These are phyloP conservation scores for Trichomalopsis sarcophagae DNA, from an alignment of 1,140 invertebrate genomes.

Conservation along the genomic window DNA sequence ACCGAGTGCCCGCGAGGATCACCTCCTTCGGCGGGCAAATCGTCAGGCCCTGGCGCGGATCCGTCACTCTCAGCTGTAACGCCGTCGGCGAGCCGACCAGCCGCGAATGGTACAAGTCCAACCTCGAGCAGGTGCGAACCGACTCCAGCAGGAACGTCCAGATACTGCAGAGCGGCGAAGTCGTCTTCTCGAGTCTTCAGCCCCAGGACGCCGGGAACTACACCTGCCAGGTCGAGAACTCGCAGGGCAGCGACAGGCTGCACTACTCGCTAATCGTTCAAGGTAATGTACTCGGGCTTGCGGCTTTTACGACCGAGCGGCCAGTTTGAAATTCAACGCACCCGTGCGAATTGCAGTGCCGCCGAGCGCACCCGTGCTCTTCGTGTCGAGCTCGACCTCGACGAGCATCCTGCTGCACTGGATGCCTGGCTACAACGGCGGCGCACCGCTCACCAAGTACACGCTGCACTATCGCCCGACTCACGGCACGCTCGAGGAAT, in stretches of 20 bases:
- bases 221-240: conserved; percentile 84
- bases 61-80: conserved; percentile 79
- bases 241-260: conserved; percentile 80
- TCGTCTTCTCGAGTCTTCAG: conserved; percentile 80
- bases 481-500: conserved; percentile 80
- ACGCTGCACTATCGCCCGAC: conserved; percentile 81
- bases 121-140: conserved; percentile 65
- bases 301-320: no score
- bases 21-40: conserved; percentile 82
- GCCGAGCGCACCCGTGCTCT: conserved; percentile 81
- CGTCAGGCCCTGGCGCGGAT: conserved; percentile 80
- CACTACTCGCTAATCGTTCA: conserved; percentile 79
- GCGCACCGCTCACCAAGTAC: conserved; percentile 80
- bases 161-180: conserved; percentile 79
- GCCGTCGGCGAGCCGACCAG: conserved; percentile 81
- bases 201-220: conserved; percentile 84
- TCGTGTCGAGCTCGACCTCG: conserved; percentile 83
- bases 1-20: conserved; percentile 80
- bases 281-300: conserved; percentile 60
- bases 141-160: conserved; percentile 78
- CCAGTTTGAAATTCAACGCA: not conserved
- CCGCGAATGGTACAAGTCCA: conserved; percentile 80
- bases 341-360: conserved; percentile 74
- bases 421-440: conserved; percentile 83
- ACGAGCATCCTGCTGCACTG: conserved; percentile 83